Conservation (phyloP, 2,797 vertebrate species). For the Vultur gryphus region DNA sequence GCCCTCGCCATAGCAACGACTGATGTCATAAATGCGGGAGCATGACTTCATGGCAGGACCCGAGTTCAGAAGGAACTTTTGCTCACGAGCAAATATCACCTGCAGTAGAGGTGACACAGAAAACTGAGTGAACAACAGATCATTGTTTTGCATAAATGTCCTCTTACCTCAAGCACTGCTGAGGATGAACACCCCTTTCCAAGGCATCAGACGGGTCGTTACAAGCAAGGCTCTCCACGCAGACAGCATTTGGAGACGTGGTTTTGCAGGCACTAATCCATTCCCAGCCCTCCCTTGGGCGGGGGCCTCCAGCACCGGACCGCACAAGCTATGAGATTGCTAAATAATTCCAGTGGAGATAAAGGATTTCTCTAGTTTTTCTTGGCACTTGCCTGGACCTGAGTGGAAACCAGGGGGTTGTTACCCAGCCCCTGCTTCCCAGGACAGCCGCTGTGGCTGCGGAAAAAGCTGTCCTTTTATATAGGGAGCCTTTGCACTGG, state of each 20-base stretch:
- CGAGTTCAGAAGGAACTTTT: background rate
- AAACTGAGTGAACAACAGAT: background rate
- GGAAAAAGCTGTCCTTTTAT: background rate
- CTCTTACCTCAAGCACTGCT: background rate
- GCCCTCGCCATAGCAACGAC: background rate
- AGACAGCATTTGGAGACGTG: background rate
- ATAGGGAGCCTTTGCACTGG: background rate
- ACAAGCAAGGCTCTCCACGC: accelerated
- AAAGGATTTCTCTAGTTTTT: background rate
- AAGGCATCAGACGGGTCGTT: accelerated
- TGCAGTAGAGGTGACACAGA: background rate
- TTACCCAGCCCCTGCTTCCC: background rate
- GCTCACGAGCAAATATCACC: background rate
- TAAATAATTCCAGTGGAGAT: background rate
- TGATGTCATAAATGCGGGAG: background rate
- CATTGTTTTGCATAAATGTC: background rate
- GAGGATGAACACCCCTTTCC: accelerated
- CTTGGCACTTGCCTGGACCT: background rate
- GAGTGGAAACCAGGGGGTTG: background rate
- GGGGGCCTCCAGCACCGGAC: background rate
- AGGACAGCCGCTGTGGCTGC: background rate
- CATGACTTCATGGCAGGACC: background rate
- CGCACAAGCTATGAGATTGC: background rate
- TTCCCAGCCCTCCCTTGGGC: background rate
- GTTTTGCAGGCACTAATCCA: background rate